Conservation (phyloP, 92 coral and sea anemone genomes). For the Porites evermanni region DNA sequence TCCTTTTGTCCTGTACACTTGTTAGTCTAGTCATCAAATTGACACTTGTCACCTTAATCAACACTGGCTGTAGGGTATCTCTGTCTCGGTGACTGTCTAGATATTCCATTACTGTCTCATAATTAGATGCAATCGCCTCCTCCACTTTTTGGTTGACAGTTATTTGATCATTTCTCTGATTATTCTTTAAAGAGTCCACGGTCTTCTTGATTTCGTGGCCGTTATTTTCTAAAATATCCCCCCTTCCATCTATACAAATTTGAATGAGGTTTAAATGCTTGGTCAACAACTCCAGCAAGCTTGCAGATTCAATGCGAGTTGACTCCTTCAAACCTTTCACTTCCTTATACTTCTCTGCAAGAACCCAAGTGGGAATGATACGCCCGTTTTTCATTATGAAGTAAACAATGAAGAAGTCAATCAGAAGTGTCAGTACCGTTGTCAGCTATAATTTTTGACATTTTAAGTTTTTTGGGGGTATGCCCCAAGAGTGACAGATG, state of each 20-base stretch:
- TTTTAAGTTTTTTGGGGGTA: no score
- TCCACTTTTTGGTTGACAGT: slow-evolving; percentile 18
- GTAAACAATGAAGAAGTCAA: slow-evolving; percentile 30
- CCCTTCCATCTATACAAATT: slow-evolving; percentile 47
- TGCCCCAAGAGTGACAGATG: no score
- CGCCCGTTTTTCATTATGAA: slow-evolving; percentile 53
- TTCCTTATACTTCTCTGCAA: slow-evolving; percentile 42
- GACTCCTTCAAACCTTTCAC: background rate
- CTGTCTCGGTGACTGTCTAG: slow-evolving; percentile 40
- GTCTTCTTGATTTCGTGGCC: background rate
- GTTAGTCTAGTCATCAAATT: slow-evolving; percentile 29
- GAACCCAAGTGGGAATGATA: slow-evolving; percentile 51
- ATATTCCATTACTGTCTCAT: background rate
- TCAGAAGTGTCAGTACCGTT: no score
- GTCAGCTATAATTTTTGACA: no score
- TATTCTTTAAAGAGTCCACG: slow-evolving; percentile 17
- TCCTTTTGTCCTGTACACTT: slow-evolving; percentile 9
- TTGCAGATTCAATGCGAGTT: background rate
- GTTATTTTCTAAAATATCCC: slow-evolving; percentile 37
- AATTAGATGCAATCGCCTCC: background rate
- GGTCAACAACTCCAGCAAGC: slow-evolving; percentile 7
- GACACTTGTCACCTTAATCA: slow-evolving; percentile 28
- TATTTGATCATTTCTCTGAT: background rate
- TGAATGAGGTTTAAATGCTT: slow-evolving; percentile 36
- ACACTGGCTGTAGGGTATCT: slow-evolving; percentile 14